Percentiles rank a stretch among this genome's conserved stretches.
Evolutionary conservation across 2,797 vertebrate species (phyloP).

Genomic region (Ctenopoma multispine): DNA sequence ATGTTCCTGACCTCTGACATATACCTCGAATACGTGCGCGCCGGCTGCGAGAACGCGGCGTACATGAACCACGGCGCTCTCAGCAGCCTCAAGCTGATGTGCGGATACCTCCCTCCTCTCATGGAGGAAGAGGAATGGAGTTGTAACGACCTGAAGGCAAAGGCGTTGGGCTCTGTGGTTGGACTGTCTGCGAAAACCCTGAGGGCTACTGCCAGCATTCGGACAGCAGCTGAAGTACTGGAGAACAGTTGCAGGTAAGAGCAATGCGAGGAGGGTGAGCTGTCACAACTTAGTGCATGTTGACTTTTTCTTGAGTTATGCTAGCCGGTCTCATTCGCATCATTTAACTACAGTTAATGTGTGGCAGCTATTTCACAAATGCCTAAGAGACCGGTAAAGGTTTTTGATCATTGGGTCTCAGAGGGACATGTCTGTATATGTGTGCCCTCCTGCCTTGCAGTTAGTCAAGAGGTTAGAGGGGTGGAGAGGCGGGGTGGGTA

Average conservation of each 20-base stretch:
- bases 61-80: conserved; percentile 86
- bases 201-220: conserved; percentile 87
- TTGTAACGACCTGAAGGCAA: conserved; percentile 92
- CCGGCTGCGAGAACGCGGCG: conserved; percentile 91
- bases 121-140: conserved; percentile 98
- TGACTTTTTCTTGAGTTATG: not conserved
- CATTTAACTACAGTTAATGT: conserved; percentile 28
- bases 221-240: conserved; percentile 88
- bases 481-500: conserved; percentile 66
- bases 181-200: conserved; percentile 91
- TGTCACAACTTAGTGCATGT: not conserved
- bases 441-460: conserved; percentile 81
- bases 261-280: not conserved
- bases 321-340: conserved; percentile 12
- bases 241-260: conserved; percentile 94
- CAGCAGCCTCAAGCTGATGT: conserved; percentile 92
- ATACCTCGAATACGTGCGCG: conserved; percentile 96
- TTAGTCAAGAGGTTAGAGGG: conserved; percentile 77
- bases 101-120: conserved; percentile 95
- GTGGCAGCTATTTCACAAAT: conserved; percentile 67
- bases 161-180: conserved; percentile 84
- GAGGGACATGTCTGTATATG: conserved; percentile 77
- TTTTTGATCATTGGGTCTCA: conserved; percentile 78
- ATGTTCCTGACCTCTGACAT: conserved; percentile 97
- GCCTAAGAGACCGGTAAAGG: conserved; percentile 61